phyloP scores from a whole-genome alignment of 2,797 vertebrate species.

The Sylvia borin region DNA sequence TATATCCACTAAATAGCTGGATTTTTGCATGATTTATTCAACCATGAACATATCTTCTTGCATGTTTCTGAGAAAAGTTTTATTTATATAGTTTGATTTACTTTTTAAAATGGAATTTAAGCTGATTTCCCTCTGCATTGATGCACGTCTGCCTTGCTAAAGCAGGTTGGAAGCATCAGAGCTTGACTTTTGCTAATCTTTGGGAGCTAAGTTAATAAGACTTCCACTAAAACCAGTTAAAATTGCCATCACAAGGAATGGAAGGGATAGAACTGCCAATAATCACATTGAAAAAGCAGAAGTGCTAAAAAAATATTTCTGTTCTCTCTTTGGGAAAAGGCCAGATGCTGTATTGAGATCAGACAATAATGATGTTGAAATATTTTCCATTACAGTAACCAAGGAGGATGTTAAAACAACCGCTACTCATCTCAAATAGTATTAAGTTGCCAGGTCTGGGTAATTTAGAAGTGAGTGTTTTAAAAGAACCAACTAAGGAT shows the following conservation, averaged over 20 bases:
- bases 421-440: constrained; percentile 50
- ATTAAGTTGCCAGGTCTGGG: constrained; percentile 29
- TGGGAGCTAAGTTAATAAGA: not conserved
- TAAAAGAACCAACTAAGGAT: constrained; percentile 7
- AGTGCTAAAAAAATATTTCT: constrained; percentile 41
- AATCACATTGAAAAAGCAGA: not conserved
- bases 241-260: not conserved
- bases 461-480: constrained; percentile 9
- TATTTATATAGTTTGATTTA: not conserved
- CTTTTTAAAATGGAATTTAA: not conserved
- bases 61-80: not conserved
- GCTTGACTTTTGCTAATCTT: not conserved
- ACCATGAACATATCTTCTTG: not conserved
- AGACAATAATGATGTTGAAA: constrained; percentile 63
- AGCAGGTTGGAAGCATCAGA: not conserved
- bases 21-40: not conserved
- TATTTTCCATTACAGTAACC: constrained; percentile 69
- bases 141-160: not conserved
- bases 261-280: not conserved
- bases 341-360: constrained; percentile 47
- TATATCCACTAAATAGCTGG: not conserved
- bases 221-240: not conserved
- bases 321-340: constrained; percentile 28
- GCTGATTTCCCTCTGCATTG: not conserved
- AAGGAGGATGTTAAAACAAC: constrained; percentile 68